Evolutionary conservation across 2,113 vertebrate species (phyloP), one percentile per base, ranked within the genome.

Genomic region (Spea multiplicata): DNA sequence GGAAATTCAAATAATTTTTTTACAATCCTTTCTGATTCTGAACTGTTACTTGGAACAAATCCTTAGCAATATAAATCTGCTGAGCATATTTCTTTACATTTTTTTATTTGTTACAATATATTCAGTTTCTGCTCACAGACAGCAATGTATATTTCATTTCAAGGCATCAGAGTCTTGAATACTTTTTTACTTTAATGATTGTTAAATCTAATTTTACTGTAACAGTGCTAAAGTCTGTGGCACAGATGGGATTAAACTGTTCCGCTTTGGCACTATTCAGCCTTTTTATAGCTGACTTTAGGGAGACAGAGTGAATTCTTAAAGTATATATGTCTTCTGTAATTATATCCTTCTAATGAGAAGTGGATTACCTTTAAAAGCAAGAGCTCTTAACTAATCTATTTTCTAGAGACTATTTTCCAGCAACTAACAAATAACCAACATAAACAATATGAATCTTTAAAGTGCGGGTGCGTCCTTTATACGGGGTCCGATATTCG

Each of bases 91-190:
- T 68, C 52, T 69, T 52, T 68, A 65, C 57, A 67, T 10, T 49
- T 75, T n/a, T 76, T 76, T 14, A 59, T 69, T 69, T 69, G 53
- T 57, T 59, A 59, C 46, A 17, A 68, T 44, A 76, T 68, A 76
- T 69, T 44, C 52, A n/a, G 48, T 44, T 64, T 76, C 5, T 48
- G 5, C 50, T 48, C 8, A 7, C 3, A 66, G 61, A 74, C 44
- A 50, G 53, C 50, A 76, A 76, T 76, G 57, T 30, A 76, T 68
- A 68, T 68, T 68, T 76, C 52, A 69, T 69, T 17, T 66, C 17
- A 53, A 46, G 74, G 46, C 62, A 47, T 17, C 13, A 52, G 13
- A 45, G 66, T 47, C 12, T 5, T 55, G 68, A 68, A 76, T 68
- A 69, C 48, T 66, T 47, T 66, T 44, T 66, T 48, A 66, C 53